These are phyloP conservation scores for Notocelia uddmanniana DNA, from an alignment of 2,888 invertebrate species.

Conservation along the genomic window DNA sequence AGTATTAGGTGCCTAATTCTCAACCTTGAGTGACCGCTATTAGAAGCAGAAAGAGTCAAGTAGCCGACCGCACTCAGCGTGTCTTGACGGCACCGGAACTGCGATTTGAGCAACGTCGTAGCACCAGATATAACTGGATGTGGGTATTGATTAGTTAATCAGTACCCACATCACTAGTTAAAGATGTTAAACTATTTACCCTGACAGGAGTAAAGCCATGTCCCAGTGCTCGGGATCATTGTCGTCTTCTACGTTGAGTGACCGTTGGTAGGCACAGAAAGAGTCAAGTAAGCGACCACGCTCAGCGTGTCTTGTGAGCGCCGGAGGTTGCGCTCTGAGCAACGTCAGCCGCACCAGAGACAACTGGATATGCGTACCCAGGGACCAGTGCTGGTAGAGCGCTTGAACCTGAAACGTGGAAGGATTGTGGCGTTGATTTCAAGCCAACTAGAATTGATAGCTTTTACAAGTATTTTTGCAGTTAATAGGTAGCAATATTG, in stretches of 20 bases:
- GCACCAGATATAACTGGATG: conserved; percentile 89
- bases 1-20: no score
- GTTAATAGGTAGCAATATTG: neutral
- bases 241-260: conserved; percentile 88
- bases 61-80: conserved; percentile 88
- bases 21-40: no score
- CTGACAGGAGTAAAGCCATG: conserved; percentile 91
- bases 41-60: conserved; percentile 81
- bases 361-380: conserved; percentile 88
- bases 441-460: neutral
- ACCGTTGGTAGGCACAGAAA: conserved; percentile 90
- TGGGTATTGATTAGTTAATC: no score
- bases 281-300: conserved; percentile 89
- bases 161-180: conserved; percentile 90
- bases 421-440: conserved; percentile 20
- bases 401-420: conserved; percentile 88
- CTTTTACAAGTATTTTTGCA: neutral
- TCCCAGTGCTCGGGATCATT: conserved; percentile 92
- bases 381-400: conserved; percentile 90
- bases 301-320: conserved; percentile 88
- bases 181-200: conserved; percentile 80
- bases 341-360: conserved; percentile 90
- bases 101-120: conserved; percentile 88
- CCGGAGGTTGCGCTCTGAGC: conserved; percentile 87
- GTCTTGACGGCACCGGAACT: conserved; percentile 86